phyloP scores from a whole-genome alignment of 1,140 invertebrate genomes.

The Bombus pyrosoma region DNA sequence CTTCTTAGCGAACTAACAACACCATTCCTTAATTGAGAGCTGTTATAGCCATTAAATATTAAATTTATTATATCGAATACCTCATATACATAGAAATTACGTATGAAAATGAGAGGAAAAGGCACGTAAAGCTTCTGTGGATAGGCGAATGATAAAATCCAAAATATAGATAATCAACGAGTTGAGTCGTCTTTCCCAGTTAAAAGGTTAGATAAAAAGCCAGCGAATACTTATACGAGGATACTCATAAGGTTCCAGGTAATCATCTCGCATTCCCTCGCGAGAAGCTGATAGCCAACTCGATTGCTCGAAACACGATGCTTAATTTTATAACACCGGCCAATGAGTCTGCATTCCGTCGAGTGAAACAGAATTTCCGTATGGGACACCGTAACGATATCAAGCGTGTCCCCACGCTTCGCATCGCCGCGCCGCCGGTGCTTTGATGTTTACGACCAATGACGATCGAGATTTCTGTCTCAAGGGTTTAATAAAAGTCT shows the following conservation, averaged over 20 bases:
- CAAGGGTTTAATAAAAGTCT: not conserved
- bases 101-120: not conserved
- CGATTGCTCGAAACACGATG: slow-evolving; percentile 22
- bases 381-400: not conserved
- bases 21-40: not conserved
- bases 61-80: not conserved
- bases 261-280: slow-evolving; percentile 16
- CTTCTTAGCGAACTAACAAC: not conserved
- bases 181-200: not conserved
- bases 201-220: not conserved
- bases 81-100: not conserved
- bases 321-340: slow-evolving; percentile 36
- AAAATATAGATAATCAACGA: not conserved
- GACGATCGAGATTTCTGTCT: slow-evolving; percentile 1
- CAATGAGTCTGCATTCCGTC: slow-evolving; percentile 26
- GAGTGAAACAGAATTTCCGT: slow-evolving; percentile 4
- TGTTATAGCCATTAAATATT: not conserved
- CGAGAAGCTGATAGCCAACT: not conserved
- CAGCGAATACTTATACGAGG: not conserved
- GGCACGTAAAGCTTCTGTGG: not conserved
- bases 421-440: not conserved
- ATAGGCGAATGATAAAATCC: not conserved
- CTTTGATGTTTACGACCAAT: slow-evolving; percentile 52
- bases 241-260: not conserved
- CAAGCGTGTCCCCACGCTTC: not conserved